These are phyloP conservation scores for Ylistrum balloti DNA, from an alignment of 1,140 invertebrate genomes.

Conservation along the genomic window DNA sequence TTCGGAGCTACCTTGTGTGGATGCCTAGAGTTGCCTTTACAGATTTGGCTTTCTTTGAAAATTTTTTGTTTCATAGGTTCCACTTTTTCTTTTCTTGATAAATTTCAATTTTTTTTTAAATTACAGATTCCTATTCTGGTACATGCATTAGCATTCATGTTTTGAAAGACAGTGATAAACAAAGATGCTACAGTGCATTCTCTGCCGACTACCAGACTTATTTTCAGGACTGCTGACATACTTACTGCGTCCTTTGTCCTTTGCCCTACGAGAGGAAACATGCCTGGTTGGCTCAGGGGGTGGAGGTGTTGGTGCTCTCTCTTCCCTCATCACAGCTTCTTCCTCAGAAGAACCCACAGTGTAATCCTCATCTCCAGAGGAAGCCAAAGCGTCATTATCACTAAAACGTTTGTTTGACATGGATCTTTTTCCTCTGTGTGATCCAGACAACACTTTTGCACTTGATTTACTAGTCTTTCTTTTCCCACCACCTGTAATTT, in stretches of 20 bases:
- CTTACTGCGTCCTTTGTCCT: conserved; percentile 65
- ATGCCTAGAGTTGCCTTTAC: too few species aligned
- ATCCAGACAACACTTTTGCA: neutral
- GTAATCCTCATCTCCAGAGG: conserved; percentile 56
- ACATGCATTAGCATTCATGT: too few species aligned
- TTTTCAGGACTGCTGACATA: too few species aligned
- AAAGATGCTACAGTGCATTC: too few species aligned
- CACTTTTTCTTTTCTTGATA: too few species aligned
- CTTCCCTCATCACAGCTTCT: neutral
- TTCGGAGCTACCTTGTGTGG: too few species aligned
- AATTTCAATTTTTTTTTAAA: too few species aligned
- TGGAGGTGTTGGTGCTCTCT: conserved; percentile 51
- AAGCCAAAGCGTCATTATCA: conserved; percentile 47
- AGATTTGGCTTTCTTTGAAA: too few species aligned
- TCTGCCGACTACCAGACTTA: too few species aligned
- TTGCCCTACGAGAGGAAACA: conserved; percentile 72
- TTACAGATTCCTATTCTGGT: too few species aligned
- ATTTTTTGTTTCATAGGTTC: too few species aligned
- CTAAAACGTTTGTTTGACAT: conserved; percentile 42
- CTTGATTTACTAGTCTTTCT: conserved; percentile 43
- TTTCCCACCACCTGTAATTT: neutral
- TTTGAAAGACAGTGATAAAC: too few species aligned
- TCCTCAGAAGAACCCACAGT: conserved; percentile 46
- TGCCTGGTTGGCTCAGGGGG: conserved; percentile 61
- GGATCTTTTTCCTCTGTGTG: conserved; percentile 47